These are phyloP conservation scores for Toxotes lorentzi DNA, from an alignment of 2,797 vertebrate genomes.

Conservation along the genomic window DNA sequence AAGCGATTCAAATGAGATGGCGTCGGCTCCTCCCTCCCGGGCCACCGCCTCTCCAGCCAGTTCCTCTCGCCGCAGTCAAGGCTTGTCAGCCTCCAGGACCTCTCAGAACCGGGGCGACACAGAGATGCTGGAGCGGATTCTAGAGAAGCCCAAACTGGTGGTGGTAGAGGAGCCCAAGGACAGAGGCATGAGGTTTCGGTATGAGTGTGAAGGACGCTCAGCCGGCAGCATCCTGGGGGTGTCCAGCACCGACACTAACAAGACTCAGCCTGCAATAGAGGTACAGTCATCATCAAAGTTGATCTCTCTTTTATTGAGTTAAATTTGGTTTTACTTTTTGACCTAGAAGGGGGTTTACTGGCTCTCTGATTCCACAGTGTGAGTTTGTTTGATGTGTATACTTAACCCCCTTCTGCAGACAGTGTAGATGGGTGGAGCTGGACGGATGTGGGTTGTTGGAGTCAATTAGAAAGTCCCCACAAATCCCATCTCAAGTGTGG, in stretches of 20 bases:
- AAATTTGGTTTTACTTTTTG: constrained; percentile 5
- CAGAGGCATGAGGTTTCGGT: constrained; percentile 96
- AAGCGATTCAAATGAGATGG: constrained; percentile 58
- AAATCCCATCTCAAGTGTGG: constrained; percentile 57
- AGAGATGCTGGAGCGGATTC: constrained; percentile 77
- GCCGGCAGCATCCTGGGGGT: constrained; percentile 94
- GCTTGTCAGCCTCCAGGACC: constrained; percentile 5
- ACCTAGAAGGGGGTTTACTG: constrained; percentile 43
- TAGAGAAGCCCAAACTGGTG: constrained; percentile 86
- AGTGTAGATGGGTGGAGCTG: constrained; percentile 9
- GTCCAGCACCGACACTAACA: constrained; percentile 89
- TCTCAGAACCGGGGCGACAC: constrained; percentile 61
- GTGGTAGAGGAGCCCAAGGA: constrained; percentile 95
- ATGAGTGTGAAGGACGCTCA: constrained; percentile 94
- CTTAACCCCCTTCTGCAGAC: neutral
- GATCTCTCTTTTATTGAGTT: neutral
- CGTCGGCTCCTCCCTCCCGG: constrained; percentile 48
- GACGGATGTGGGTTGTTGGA: constrained; percentile 54
- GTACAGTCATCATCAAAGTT: constrained; percentile 46
- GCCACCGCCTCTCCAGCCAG: constrained; percentile 5
- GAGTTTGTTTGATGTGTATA: constrained; percentile 35
- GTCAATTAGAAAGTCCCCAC: constrained; percentile 75
- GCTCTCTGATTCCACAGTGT: constrained; percentile 20
- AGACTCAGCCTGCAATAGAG: constrained; percentile 91
- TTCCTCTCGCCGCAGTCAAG: constrained; percentile 48